Evolutionary conservation across 2,113 vertebrate genomes (phyloP).

Genomic region (Rhea americana): DNA sequence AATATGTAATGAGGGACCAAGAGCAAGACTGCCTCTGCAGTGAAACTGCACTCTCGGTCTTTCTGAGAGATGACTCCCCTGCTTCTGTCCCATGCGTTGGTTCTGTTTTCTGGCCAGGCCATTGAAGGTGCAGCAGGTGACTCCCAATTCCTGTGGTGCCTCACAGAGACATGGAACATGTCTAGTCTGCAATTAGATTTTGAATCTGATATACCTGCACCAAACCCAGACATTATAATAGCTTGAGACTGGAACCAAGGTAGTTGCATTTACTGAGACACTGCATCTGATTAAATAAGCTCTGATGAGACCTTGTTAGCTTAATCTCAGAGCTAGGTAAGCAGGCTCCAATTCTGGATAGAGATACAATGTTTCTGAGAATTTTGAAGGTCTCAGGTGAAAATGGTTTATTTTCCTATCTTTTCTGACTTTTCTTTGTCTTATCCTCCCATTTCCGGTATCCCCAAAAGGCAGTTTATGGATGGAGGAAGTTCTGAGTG

Average conservation of each 20-base stretch:
- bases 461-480: neutral
- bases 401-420: neutral
- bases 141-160: neutral
- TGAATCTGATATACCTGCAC: neutral
- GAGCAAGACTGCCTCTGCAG: neutral
- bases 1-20: neutral
- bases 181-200: neutral
- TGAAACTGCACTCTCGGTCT: accelerated
- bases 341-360: neutral
- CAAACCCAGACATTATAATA: neutral
- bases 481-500: neutral
- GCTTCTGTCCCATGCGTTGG: accelerated
- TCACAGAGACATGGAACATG: neutral
- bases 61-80: accelerated
- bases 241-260: neutral
- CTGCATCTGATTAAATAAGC: neutral
- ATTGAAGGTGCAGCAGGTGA: neutral
- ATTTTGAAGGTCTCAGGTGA: neutral
- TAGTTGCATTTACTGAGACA: neutral
- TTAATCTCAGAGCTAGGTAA: neutral
- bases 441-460: neutral
- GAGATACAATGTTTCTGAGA: neutral
- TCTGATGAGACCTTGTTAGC: neutral
- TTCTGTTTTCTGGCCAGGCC: neutral
- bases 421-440: neutral